Conservation (phyloP, 2,888 invertebrate species). For the Dicycla oo region DNA sequence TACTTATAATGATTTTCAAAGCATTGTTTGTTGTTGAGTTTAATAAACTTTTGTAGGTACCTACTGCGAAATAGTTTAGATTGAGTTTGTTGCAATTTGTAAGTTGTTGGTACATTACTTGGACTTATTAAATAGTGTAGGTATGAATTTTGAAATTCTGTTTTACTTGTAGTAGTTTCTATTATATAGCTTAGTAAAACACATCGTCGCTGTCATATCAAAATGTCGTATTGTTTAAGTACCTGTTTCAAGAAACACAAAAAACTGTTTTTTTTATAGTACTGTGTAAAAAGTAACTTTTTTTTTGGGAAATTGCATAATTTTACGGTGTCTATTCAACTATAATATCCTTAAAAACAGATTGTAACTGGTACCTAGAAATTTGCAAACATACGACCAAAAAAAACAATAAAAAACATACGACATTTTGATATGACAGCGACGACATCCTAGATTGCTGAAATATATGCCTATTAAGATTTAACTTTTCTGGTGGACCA, state of each 20-base stretch:
- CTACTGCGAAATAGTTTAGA: conserved; percentile 37
- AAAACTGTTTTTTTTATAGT: no score
- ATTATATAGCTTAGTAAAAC: background rate
- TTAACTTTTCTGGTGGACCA: background rate
- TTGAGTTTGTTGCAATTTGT: conserved; percentile 3
- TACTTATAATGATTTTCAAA: conserved; percentile 56
- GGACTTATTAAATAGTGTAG: background rate
- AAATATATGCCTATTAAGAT: background rate
- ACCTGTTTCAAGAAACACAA: no score
- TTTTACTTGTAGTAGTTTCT: background rate
- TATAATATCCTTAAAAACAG: no score
- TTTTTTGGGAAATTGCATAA: no score
- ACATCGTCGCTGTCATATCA: no score
- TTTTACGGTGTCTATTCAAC: no score
- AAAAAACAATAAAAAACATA: no score
- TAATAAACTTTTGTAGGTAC: conserved; percentile 58
- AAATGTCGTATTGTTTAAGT: no score
- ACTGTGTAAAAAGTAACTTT: no score
- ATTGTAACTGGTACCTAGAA: no score
- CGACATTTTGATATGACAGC: no score
- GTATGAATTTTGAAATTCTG: background rate
- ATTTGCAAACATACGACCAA: no score
- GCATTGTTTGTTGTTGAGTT: conserved; percentile 61
- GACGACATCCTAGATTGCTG: background rate
- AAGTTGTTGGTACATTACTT: background rate